Evolutionary conservation across 1,140 invertebrate species (phyloP).

Genomic region (Carcinoscorpius rotundicauda): DNA sequence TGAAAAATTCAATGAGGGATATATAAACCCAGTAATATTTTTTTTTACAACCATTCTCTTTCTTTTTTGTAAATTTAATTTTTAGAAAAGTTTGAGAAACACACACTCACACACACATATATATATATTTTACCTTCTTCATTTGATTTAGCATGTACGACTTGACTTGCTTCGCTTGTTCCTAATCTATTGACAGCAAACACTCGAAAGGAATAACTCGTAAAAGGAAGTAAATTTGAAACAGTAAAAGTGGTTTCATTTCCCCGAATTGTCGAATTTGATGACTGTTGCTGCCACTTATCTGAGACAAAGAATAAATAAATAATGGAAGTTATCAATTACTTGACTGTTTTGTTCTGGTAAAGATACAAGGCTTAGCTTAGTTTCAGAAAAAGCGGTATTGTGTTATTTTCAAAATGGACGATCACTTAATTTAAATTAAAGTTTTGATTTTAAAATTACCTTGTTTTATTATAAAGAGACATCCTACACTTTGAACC

Average conservation of each 20-base stretch:
- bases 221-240: slow-evolving; percentile 65
- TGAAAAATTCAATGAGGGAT: no score
- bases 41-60: no score
- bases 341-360: not conserved
- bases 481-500: no score
- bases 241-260: slow-evolving; percentile 64
- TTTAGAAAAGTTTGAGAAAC: no score
- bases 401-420: slow-evolving; percentile 43
- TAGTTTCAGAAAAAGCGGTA: slow-evolving; percentile 9
- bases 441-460: no score
- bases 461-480: no score
- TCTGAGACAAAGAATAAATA: slow-evolving; percentile 9
- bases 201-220: slow-evolving; percentile 89
- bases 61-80: no score
- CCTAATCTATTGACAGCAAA: slow-evolving; percentile 59
- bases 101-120: no score
- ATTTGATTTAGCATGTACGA: slow-evolving; percentile 61
- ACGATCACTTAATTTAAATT: not conserved
- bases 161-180: slow-evolving; percentile 69
- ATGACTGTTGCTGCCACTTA: slow-evolving; percentile 18
- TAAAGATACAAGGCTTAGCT: not conserved
- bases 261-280: slow-evolving; percentile 43
- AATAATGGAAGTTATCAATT: not conserved
- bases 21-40: no score
- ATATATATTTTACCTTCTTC: slow-evolving; percentile 47